These are phyloP conservation scores for Drosophila mojavensis DNA, from an alignment of 1,140 invertebrate genomes.

Conservation along the genomic window DNA sequence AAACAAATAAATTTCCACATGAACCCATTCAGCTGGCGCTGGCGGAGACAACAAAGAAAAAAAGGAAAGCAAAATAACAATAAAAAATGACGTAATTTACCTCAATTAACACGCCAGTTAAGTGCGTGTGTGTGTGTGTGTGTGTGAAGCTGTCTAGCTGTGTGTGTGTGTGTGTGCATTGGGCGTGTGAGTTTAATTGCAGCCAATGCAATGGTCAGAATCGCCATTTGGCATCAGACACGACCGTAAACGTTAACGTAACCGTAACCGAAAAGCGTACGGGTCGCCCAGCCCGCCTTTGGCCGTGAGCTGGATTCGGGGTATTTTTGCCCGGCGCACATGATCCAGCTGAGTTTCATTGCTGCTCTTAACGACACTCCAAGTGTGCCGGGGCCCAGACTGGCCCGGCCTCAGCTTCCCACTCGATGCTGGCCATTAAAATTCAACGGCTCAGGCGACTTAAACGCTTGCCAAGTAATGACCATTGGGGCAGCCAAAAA, in stretches of 20 bases:
- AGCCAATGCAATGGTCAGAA: constrained; percentile 76
- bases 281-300: constrained; percentile 23
- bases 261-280: constrained; percentile 46
- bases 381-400: constrained; percentile 56
- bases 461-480: constrained; percentile 67
- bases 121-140: constrained; percentile 16
- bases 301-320: background rate
- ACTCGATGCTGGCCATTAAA: constrained; percentile 39
- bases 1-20: constrained; percentile 79
- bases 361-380: constrained; percentile 76
- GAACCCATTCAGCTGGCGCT: constrained; percentile 58
- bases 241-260: constrained; percentile 52
- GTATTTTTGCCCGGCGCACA: background rate
- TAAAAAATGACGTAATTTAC: constrained; percentile 75
- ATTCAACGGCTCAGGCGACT: constrained; percentile 43
- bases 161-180: constrained; percentile 13
- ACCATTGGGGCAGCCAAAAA: constrained; percentile 56
- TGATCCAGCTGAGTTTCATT: constrained; percentile 72
- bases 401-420: background rate
- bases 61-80: constrained; percentile 34
- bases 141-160: background rate
- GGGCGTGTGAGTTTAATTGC: constrained; percentile 72
- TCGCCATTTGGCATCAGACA: constrained; percentile 55
- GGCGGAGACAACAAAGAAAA: constrained; percentile 11
- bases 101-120: constrained; percentile 79